phyloP scores from a whole-genome alignment of 2,113 vertebrate species.

The Corythornis madagascariensis region DNA sequence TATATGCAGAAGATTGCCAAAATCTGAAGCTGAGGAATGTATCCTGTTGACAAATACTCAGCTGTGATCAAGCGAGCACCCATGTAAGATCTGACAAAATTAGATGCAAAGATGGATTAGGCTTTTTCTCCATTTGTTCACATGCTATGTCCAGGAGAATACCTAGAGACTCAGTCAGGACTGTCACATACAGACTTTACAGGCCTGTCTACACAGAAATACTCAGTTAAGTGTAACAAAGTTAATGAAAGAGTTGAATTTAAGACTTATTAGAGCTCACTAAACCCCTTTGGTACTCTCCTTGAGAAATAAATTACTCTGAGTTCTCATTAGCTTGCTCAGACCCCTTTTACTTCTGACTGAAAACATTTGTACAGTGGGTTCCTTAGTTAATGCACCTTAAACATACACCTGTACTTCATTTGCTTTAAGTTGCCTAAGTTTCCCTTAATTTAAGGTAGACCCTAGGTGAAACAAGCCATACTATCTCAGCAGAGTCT shows the following conservation, averaged over 20 bases:
- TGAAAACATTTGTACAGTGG: not conserved
- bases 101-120: not conserved
- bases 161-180: not conserved
- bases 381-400: constrained; percentile 1
- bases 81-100: not conserved
- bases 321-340: constrained; percentile 38
- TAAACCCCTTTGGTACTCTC: not conserved
- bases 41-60: not conserved
- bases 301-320: constrained; percentile 4
- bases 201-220: not conserved
- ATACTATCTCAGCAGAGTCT: not conserved
- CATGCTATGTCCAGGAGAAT: not conserved
- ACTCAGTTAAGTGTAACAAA: not conserved
- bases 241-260: constrained; percentile 14
- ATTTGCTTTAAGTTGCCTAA: constrained; percentile 9
- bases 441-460: not conserved
- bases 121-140: not conserved
- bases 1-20: constrained; percentile 30
- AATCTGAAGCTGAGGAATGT: constrained; percentile 1
- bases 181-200: not conserved
- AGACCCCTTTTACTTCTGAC: not conserved
- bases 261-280: constrained; percentile 1
- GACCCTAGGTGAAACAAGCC: not conserved
- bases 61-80: not conserved
- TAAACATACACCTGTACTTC: constrained; percentile 18